These are phyloP conservation scores for Pterostichus madidus DNA, from an alignment of 2,888 invertebrate species.

Conservation along the genomic window DNA sequence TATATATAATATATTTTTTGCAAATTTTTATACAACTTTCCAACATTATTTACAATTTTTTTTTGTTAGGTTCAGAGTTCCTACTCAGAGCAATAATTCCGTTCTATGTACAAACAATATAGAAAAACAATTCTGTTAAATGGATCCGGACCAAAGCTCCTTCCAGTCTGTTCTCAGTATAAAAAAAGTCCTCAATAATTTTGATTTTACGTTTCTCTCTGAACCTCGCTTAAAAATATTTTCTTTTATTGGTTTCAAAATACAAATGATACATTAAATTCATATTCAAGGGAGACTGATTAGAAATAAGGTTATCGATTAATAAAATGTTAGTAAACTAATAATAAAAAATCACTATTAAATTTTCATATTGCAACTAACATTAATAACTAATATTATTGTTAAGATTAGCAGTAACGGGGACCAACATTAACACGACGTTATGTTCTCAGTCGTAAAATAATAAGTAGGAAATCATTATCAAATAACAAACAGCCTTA, in stretches of 20 bases:
- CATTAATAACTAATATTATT: constrained; percentile 59
- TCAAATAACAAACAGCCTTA: constrained; percentile 50
- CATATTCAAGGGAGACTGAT: constrained; percentile 9
- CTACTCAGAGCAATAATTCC: constrained; percentile 51
- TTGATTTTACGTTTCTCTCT: constrained; percentile 61
- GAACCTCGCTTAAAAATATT: constrained; percentile 52
- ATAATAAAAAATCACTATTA: constrained; percentile 66
- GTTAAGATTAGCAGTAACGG: constrained; percentile 63
- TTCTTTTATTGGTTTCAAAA: constrained; percentile 44
- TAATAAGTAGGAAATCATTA: constrained; percentile 39
- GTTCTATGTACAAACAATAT: constrained; percentile 59
- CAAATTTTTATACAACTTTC: constrained; percentile 66
- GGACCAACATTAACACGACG: constrained; percentile 56
- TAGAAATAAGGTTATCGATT: constrained; percentile 45
- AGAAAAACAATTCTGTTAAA: constrained; percentile 32
- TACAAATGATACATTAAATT: constrained; percentile 59
- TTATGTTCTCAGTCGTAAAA: constrained; percentile 28
- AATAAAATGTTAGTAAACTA: constrained; percentile 56
- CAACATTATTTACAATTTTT: constrained; percentile 66
- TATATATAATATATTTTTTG: constrained; percentile 66
- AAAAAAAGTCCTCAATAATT: constrained; percentile 64
- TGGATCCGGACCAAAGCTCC: constrained; percentile 13
- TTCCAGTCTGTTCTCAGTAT: constrained; percentile 51
- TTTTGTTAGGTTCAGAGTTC: constrained; percentile 63
- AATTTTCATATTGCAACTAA: constrained; percentile 66